phyloP scores from a whole-genome alignment of 2,113 vertebrate genomes.

The Spea multiplicata region DNA sequence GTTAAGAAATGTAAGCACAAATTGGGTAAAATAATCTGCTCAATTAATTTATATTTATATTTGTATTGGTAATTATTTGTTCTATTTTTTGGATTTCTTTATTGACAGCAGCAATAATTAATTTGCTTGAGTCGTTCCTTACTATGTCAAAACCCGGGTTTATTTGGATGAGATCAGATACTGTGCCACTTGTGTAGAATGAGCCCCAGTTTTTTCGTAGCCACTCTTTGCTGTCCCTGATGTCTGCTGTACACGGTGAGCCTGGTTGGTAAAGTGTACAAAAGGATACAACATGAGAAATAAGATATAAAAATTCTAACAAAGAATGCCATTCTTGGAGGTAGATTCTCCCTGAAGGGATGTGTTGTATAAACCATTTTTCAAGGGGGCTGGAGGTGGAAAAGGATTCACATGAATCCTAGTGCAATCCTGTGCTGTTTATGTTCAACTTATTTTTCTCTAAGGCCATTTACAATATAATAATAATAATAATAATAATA shows the following conservation, averaged over 20 bases:
- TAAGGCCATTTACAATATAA: no score
- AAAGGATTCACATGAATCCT: no score
- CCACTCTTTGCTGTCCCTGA: conserved; percentile 6
- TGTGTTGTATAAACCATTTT: background rate
- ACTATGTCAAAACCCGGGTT: conserved; percentile 30
- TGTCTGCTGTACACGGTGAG: conserved; percentile 4
- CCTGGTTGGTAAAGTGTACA: background rate
- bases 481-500: no score
- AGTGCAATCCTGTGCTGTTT: no score
- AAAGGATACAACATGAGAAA: background rate
- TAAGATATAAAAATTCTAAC: background rate
- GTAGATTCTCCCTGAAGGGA: no score
- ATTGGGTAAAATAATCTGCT: no score
- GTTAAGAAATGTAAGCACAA: no score
- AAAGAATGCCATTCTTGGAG: no score
- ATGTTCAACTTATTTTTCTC: no score
- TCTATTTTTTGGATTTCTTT: background rate
- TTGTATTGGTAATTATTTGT: background rate
- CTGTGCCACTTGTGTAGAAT: background rate
- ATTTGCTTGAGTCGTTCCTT: background rate
- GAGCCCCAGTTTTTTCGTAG: conserved; percentile 21
- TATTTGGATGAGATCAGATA: conserved; percentile 15
- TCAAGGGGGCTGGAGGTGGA: no score
- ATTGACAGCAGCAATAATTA: no score
- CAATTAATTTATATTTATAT: background rate